Evolutionary conservation across 2,888 invertebrate species (phyloP), one percentile per base, ranked within the genome.

Genomic region (Epinotia ramella): DNA sequence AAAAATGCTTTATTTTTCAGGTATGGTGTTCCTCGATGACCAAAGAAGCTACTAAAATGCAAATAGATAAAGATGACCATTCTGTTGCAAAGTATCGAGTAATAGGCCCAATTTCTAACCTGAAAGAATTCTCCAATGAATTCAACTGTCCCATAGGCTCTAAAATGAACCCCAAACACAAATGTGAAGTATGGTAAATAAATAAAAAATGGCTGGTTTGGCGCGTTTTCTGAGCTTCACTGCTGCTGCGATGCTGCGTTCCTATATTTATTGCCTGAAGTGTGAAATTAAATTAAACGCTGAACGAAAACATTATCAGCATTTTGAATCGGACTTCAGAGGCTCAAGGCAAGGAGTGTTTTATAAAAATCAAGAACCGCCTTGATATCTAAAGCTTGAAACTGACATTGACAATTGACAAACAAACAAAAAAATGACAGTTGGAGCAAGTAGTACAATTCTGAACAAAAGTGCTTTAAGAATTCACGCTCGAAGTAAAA

Each of bases 41-140:
- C 2, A 96, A 97, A 82, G 98, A 98, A 91, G 97, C 98, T 0
- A 96, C 95, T 0, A 95, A 97, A 79, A 95, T 99, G 84, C 97
- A 98, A 89, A 97, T 99, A 81, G 97, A 98, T 85, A 99, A 98
- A 86, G 99, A 99, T 88, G 97, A 98, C 28, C 99, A 99, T 88
- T 97, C 98, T 16, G 97, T 98, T 0, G 97, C 98, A 1, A 96
- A 97, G 84, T 98, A 96, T 88, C 95, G 98, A 78, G 98, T 98
- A 0, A 97, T 97, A 78, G 98, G 98, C 0, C 97, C 98, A 0
- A 93, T 98, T 71, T 97, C 97, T n/a, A 98, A 98, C 88, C 94
- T 98, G 79, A 95, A 94, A 64, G 98, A 98, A 86, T 98, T 98
- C 87, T 95, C 98, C 16, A 92, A 96, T 62, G 97, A 97, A 81